Base-by-base conservation (phyloP, 1,140 invertebrate genomes). In the Aphis craccivora region DNA sequence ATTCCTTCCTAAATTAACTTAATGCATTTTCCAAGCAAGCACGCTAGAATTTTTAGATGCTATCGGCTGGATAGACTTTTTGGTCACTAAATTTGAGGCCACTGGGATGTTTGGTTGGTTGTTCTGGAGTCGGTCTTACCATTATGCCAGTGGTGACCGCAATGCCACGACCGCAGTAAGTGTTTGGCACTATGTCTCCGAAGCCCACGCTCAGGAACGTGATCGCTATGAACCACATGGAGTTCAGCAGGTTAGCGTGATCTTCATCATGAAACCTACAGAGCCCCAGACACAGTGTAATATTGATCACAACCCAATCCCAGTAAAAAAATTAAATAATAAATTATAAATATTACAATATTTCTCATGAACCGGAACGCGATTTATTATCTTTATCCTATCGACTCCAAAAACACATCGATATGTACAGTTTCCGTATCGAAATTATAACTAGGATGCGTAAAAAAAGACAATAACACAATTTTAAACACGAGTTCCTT, bases 151-250 rank as follows among this genome's bases (percentile, higher is more conserved):
- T 99, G 95, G 98, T 98, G 95, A 99, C 99, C 95, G 99, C 98
- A 95, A 99, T 99, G 95, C 98, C 98, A 95, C 99, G 97, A 95
- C 99, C 99, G 96, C 99, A 99, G 96, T 99, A 99, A 94, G 99
- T 99, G 96, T 99, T 99, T 95, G 99, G 99, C 95, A 99, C 99
- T 96, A 99, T 99, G 96, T 99, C 99, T 95, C 99, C 99, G 96
- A 99, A 99, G 95, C 99, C 99, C 95, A 99, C 98, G 96, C 98
- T 99, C 95, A 99, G 97, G 97, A 99, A 98, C 95, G 99, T 99
- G 95, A 99, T 99, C 95, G 98, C 98, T 95, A 99, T 99, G 96
- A 99, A 97, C 99, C 99, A 99, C 98, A 99, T 99, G 95, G 99
- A 98, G 96, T 99, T 99, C 95, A 99, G 97, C 95, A 99, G 97